Conservation (phyloP, 2,888 invertebrate genomes). For the Chaitophorus viminalis region DNA sequence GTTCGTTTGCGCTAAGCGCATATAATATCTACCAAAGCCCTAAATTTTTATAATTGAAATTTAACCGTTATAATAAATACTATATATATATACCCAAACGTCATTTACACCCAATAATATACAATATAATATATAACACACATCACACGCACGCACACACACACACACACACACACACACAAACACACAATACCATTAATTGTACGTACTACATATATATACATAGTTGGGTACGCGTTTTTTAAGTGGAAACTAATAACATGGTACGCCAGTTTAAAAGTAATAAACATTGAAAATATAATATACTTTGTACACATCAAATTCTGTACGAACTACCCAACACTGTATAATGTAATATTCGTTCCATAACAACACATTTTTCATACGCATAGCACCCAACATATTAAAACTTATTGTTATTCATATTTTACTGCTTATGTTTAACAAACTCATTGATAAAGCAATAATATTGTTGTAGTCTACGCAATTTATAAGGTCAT, state of each 20-base stretch:
- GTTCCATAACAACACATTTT: not conserved
- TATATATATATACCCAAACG: conserved; percentile 32
- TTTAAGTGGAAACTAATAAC: conserved; percentile 9
- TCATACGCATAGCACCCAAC: not conserved
- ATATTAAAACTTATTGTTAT: not conserved
- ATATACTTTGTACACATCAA: not conserved
- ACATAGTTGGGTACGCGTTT: not conserved
- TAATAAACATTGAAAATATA: not conserved
- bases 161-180: not conserved
- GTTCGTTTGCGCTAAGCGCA: conserved; percentile 41
- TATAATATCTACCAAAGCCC: conserved; percentile 9
- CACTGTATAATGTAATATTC: too few species aligned
- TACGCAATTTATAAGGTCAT: not conserved
- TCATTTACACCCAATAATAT: conserved; percentile 14
- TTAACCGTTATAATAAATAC: conserved; percentile 52
- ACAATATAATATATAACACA: not conserved
- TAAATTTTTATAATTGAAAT: conserved; percentile 44
- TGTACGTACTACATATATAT: not conserved
- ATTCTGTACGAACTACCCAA: not conserved
- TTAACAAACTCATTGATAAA: not conserved
- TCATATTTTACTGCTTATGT: not conserved
- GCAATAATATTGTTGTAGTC: not conserved
- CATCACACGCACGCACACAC: not conserved
- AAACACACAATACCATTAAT: conserved; percentile 10
- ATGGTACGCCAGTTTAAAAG: not conserved